A percentile compares a stretch with the other conserved stretches of the same genome.
Conservation (phyloP, 2,888 invertebrate genomes). For the Minunthozetes semirufus region DNA sequence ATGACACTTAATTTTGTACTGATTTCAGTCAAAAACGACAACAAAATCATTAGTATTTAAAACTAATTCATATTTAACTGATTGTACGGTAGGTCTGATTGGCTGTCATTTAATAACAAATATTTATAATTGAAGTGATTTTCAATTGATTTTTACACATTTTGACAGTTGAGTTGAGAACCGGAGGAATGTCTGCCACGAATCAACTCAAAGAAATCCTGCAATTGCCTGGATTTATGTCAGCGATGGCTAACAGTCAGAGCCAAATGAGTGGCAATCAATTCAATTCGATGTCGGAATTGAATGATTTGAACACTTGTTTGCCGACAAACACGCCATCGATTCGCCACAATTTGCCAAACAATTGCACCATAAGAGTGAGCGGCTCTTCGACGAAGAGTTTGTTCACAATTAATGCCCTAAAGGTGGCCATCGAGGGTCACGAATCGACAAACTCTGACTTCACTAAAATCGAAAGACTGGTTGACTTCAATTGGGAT, state of each 20-base stretch:
- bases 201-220: slow-evolving; percentile 15
- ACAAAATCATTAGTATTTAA: no score
- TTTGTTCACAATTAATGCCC: not conserved
- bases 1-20: not conserved
- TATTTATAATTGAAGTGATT: no score
- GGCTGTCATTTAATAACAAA: not conserved
- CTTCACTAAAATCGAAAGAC: slow-evolving; percentile 30
- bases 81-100: not conserved
- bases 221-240: not conserved
- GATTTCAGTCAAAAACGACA: no score
- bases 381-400: not conserved
- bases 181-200: not conserved
- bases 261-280: not conserved
- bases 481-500: slow-evolving; percentile 33
- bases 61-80: not conserved
- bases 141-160: not conserved
- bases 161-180: not conserved
- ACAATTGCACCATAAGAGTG: slow-evolving; percentile 21
- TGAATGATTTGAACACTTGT: slow-evolving; percentile 18
- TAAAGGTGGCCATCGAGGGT: slow-evolving; percentile 1
- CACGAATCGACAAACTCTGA: slow-evolving; percentile 29
- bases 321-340: not conserved
- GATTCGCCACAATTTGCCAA: not conserved
- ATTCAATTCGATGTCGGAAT: not conserved
- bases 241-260: not conserved